phyloP scores from a whole-genome alignment of 1,140 invertebrate species.

The Cardiocondyla obscurior region DNA sequence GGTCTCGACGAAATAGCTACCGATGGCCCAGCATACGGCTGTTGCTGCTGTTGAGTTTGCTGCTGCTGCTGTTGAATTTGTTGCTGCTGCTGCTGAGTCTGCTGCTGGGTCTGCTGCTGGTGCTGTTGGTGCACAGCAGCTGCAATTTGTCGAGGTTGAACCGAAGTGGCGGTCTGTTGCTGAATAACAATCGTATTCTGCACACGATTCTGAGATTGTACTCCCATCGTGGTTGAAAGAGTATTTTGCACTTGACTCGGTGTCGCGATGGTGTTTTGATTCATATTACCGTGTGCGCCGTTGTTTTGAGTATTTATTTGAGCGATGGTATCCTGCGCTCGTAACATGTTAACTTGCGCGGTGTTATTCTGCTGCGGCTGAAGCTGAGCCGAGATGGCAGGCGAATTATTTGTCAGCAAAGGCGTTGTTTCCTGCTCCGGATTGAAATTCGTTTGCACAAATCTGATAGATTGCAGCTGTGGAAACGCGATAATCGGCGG shows the following conservation, averaged over 20 bases:
- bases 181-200: slow-evolving; percentile 79
- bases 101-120: slow-evolving; percentile 61
- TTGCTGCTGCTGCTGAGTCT: slow-evolving; percentile 61
- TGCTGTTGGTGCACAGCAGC: slow-evolving; percentile 76
- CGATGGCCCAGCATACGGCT: slow-evolving; percentile 73
- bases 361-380: slow-evolving; percentile 69
- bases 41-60: slow-evolving; percentile 68
- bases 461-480: slow-evolving; percentile 80
- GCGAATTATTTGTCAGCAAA: slow-evolving; percentile 60
- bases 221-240: slow-evolving; percentile 63
- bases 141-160: slow-evolving; percentile 78
- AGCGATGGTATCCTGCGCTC: slow-evolving; percentile 76
- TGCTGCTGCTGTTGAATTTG: slow-evolving; percentile 72
- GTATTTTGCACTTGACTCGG: slow-evolving; percentile 66
- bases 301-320: slow-evolving; percentile 73
- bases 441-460: slow-evolving; percentile 82
- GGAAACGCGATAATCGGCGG: slow-evolving; percentile 81
- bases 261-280: slow-evolving; percentile 52
- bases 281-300: slow-evolving; percentile 59
- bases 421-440: slow-evolving; percentile 73
- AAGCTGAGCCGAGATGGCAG: slow-evolving; percentile 72
- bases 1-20: slow-evolving; percentile 84
- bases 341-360: slow-evolving; percentile 75
- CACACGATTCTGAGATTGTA: slow-evolving; percentile 73
- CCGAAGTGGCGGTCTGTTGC: slow-evolving; percentile 70